These are phyloP conservation scores for Philopedon plagiatum DNA, from an alignment of 2,888 invertebrate species.

Conservation along the genomic window DNA sequence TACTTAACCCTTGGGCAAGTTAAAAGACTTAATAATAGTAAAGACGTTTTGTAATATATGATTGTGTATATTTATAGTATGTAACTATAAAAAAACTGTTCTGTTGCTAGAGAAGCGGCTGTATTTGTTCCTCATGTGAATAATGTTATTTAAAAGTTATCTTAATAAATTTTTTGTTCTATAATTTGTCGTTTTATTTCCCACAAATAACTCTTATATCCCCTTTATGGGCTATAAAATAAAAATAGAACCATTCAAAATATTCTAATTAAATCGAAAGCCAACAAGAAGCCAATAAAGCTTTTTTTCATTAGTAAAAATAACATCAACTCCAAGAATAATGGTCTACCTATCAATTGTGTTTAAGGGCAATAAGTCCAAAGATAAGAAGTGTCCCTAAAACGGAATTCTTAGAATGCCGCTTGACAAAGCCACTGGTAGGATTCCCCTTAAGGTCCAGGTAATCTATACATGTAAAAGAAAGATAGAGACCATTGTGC, in stretches of 20 bases:
- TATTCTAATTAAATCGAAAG: background rate
- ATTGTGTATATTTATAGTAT: slow-evolving; percentile 68
- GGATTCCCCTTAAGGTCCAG: slow-evolving; percentile 34
- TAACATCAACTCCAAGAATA: slow-evolving; percentile 1
- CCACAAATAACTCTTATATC: background rate
- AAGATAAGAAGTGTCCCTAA: slow-evolving; percentile 27
- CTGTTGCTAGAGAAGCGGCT: slow-evolving; percentile 68
- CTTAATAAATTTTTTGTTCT: slow-evolving; percentile 68
- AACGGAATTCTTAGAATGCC: slow-evolving; percentile 34
- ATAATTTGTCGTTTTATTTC: slow-evolving; percentile 54
- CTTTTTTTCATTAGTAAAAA: slow-evolving; percentile 9
- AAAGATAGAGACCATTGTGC: slow-evolving; percentile 39
- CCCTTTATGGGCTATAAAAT: slow-evolving; percentile 29
- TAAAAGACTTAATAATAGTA: slow-evolving; percentile 67
- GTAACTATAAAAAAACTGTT: slow-evolving; percentile 68
- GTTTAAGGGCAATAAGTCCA: slow-evolving; percentile 9
- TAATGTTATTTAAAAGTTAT: slow-evolving; percentile 67
- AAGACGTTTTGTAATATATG: slow-evolving; percentile 69
- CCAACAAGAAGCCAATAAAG: background rate
- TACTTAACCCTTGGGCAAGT: slow-evolving; percentile 66
- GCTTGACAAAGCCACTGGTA: slow-evolving; percentile 40
- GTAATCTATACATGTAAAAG: slow-evolving; percentile 37
- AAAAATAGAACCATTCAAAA: background rate
- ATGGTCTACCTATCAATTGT: slow-evolving; percentile 6
- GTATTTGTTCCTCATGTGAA: slow-evolving; percentile 68